These are phyloP conservation scores for Brachyptera putata DNA, from an alignment of 2,888 invertebrate species.

Conservation along the genomic window DNA sequence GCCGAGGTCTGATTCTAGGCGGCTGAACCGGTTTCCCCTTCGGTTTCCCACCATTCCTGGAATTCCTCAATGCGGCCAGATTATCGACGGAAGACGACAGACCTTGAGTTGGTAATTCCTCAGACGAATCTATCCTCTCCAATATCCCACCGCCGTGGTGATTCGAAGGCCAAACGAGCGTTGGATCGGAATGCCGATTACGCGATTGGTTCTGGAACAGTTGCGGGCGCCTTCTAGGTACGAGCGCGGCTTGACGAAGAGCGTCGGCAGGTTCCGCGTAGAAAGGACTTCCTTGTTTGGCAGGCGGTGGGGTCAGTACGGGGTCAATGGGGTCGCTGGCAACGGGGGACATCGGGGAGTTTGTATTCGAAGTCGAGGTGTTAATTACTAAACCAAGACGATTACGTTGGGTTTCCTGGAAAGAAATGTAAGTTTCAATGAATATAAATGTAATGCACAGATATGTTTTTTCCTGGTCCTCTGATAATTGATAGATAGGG, in stretches of 20 bases:
- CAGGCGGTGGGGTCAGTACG: conserved; percentile 28
- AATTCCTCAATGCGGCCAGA: conserved; percentile 47
- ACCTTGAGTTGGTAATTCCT: conserved; percentile 33
- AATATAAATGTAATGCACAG: too few relatives aligned
- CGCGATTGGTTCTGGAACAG: conserved; percentile 28
- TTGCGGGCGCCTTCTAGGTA: conserved; percentile 39
- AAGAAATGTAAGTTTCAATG: neutral
- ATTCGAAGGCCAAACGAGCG: conserved; percentile 41
- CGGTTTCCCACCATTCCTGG: conserved; percentile 42
- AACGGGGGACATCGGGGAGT: conserved; percentile 32
- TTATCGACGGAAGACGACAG: conserved; percentile 67
- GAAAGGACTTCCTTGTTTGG: conserved; percentile 77
- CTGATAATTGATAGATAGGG: too few relatives aligned
- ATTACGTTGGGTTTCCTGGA: conserved; percentile 28
- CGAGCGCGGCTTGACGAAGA: conserved; percentile 51
- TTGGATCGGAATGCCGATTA: conserved; percentile 50
- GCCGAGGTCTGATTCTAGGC: conserved; percentile 52
- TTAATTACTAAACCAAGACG: conserved; percentile 34
- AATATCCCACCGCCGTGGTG: conserved; percentile 40
- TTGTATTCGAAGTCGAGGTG: conserved; percentile 32
- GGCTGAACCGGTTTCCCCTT: conserved; percentile 69
- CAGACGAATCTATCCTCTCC: conserved; percentile 46
- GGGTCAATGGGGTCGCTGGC: conserved; percentile 30
- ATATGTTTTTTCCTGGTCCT: too few relatives aligned
- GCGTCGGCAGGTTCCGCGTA: conserved; percentile 89